A percentile compares a stretch with the other conserved stretches of the same genome.
phyloP scores from a whole-genome alignment of 2,113 vertebrate species.

The Rhinolophus sinicus region DNA sequence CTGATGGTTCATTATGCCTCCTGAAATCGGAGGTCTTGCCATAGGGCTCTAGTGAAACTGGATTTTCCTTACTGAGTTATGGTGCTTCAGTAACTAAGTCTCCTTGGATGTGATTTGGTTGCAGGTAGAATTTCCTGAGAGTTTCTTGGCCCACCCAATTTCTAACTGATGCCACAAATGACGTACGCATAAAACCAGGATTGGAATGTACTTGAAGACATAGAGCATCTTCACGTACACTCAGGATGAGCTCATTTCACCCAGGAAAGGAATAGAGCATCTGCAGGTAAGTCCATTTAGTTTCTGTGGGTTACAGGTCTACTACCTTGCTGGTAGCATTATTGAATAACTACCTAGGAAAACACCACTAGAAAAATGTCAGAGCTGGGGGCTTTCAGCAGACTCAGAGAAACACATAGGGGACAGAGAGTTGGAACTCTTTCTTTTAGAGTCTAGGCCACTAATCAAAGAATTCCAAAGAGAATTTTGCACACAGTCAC shows the following conservation, averaged over 20 bases:
- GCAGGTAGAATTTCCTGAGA: neutral
- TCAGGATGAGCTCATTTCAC: neutral
- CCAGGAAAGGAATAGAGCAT: neutral
- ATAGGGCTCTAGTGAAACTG: neutral
- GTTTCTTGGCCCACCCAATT: neutral
- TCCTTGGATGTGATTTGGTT: neutral
- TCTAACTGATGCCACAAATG: neutral
- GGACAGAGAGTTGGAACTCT: slow-evolving; percentile 27
- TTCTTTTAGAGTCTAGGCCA: neutral
- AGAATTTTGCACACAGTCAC: slow-evolving; percentile 24
- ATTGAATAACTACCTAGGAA: neutral
- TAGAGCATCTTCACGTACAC: neutral
- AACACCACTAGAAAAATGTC: neutral
- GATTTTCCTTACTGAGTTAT: neutral
- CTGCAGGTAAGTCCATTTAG: neutral
- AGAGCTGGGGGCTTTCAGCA: neutral
- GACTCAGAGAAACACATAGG: neutral
- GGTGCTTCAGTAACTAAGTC: neutral
- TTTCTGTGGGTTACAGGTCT: neutral
- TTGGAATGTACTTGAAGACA: neutral
- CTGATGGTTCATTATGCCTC: neutral
- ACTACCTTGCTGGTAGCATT: neutral
- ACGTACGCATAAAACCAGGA: neutral
- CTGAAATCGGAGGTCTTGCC: neutral
- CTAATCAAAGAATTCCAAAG: slow-evolving; percentile 52